These are phyloP conservation scores for Hyposmocoma kahamanoa DNA, from an alignment of 1,140 invertebrate genomes.

Conservation along the genomic window DNA sequence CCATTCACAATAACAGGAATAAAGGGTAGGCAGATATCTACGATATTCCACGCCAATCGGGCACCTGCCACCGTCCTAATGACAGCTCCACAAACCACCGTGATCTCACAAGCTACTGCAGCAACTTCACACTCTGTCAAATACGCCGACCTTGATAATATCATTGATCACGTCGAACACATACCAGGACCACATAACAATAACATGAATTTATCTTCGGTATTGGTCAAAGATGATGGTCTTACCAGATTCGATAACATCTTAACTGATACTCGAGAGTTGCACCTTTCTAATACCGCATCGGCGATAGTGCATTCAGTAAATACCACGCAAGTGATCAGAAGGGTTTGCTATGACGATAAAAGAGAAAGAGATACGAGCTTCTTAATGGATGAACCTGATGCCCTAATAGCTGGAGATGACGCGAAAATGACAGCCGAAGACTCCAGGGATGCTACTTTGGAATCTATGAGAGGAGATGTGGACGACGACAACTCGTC, in stretches of 20 bases:
- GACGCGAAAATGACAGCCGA: constrained; percentile 57
- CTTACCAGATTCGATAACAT: constrained; percentile 47
- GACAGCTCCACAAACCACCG: constrained; percentile 49
- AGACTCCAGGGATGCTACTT: constrained; percentile 46
- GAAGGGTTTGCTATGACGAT: constrained; percentile 52
- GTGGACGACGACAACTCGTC: constrained; percentile 55
- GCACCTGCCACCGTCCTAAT: constrained; percentile 57
- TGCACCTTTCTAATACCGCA: constrained; percentile 46
- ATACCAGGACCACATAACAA: constrained; percentile 20
- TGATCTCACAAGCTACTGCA: constrained; percentile 52
- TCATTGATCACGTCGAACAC: constrained; percentile 36
- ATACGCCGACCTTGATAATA: constrained; percentile 43
- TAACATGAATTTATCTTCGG: constrained; percentile 38
- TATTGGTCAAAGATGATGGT: constrained; percentile 49
- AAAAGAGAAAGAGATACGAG: constrained; percentile 31
- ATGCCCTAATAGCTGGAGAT: constrained; percentile 40
- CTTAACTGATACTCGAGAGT: constrained; percentile 46
- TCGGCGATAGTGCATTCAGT: constrained; percentile 49
- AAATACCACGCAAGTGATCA: constrained; percentile 56
- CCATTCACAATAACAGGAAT: constrained; percentile 51
- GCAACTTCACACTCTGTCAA: constrained; percentile 25
- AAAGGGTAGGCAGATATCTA: constrained; percentile 56
- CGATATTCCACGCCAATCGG: constrained; percentile 55
- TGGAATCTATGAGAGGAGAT: constrained; percentile 47
- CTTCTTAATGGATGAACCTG: constrained; percentile 44